phyloP scores from a whole-genome alignment of 2,888 invertebrate genomes.

The Lysandra coridon region DNA sequence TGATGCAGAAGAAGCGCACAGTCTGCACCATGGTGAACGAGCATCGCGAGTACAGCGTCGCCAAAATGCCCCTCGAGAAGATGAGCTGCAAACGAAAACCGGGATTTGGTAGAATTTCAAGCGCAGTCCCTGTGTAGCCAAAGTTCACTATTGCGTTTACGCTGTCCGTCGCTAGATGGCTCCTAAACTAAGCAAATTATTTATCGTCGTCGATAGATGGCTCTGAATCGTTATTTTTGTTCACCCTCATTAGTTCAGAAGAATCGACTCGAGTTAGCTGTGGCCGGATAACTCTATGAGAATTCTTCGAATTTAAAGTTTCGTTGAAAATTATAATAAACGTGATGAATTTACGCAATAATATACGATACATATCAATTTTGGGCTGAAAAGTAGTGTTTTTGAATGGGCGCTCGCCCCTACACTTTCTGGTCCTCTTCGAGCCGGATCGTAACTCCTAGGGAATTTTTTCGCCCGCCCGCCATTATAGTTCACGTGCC shows the following conservation, averaged over 20 bases:
- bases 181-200: constrained; percentile 48
- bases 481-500: too few species aligned
- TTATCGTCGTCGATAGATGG: constrained; percentile 22
- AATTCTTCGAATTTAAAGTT: constrained; percentile 55
- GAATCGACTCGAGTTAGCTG: constrained; percentile 64
- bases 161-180: constrained; percentile 57
- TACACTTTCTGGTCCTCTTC: too few species aligned
- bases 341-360: constrained; percentile 73
- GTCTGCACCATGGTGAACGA: constrained; percentile 90
- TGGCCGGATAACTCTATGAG: constrained; percentile 71
- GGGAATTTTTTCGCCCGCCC: too few species aligned
- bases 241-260: constrained; percentile 52
- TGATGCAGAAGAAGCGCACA: constrained; percentile 92
- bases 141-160: constrained; percentile 53
- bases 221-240: constrained; percentile 32
- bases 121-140: constrained; percentile 51
- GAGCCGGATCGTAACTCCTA: too few species aligned
- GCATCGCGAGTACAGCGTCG: constrained; percentile 90
- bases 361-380: constrained; percentile 79
- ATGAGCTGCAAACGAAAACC: constrained; percentile 91
- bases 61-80: constrained; percentile 89
- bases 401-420: constrained; percentile 70
- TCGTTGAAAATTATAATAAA: constrained; percentile 53
- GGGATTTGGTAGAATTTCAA: constrained; percentile 62
- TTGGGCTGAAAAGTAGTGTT: constrained; percentile 69